Evolutionary conservation across 53 echinoderm and acorn worm species (phyloP), one percentile per base, ranked within the genome.

Genomic region (Glandiceps talaboti): DNA sequence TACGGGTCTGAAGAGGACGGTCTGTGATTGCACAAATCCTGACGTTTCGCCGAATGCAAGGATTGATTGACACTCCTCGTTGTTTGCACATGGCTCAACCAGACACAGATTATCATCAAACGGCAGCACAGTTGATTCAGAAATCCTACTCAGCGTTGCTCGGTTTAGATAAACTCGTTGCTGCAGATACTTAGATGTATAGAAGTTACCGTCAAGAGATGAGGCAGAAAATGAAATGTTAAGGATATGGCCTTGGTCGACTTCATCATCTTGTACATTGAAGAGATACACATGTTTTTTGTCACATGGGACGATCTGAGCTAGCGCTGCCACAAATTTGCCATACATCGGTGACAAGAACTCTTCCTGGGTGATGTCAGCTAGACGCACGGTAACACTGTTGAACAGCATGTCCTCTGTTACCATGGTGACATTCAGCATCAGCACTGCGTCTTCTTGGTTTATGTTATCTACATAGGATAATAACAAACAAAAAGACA

Each of bases 51-150:
- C 89, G 86, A 97, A 97, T 25, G 87, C 85, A 25, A 97, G 87
- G n/a, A 90, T 88, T 10, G 93, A 88, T 25, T 92, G 85, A 32
- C 97, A 97, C 73, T 79, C 82, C 82, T 80, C 75, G 77, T 88
- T 91, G 78, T 91, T 82, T 31, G 82, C 85, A 84, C 97, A 97
- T 77, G 92, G 81, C 79, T 97, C 97, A 32, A 88, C 80, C 33
- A 97, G 91, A 83, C 97, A 97, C 74, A 97, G 89, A 83, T 91
- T 97, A 80, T 97, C 97, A 14, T 92, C 97, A 75, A 97, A 97
- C 27, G 97, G 97, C 30, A 97, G 84, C 28, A 97, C 92, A 31
- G 87, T 89, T 0, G 97, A 88, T 33, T 84, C 85, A 27, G 91
- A 89, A 73, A 89, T 88, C 1, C 85, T 78, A 14, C 89, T 85